phyloP scores from a whole-genome alignment of 2,113 vertebrate species.

The Oreochromis spilurus region DNA sequence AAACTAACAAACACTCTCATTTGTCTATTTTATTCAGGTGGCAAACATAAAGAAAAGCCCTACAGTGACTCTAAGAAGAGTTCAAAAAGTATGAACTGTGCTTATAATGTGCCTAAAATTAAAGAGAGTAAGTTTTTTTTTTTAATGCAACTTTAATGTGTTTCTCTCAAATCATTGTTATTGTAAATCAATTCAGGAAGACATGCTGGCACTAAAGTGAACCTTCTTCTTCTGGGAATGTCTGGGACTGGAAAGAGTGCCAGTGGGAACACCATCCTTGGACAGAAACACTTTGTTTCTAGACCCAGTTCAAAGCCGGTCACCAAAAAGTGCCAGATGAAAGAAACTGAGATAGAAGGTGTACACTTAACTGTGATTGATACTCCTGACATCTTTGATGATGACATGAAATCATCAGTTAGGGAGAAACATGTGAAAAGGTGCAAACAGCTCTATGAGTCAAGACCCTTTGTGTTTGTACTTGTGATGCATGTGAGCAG shows the following conservation, averaged over 20 bases:
- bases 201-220: neutral
- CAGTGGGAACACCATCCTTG: neutral
- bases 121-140: neutral
- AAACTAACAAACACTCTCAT: neutral
- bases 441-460: neutral
- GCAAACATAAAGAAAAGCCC: neutral
- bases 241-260: neutral
- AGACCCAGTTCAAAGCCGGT: neutral
- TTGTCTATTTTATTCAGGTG: neutral
- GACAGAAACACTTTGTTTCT: neutral
- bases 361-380: neutral
- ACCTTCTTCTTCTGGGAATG: neutral
- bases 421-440: neutral
- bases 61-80: neutral
- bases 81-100: neutral
- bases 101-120: neutral
- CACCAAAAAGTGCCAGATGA: neutral
- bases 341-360: neutral
- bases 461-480: rapidly evolving
- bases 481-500: neutral
- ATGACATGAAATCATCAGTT: neutral
- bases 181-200: neutral
- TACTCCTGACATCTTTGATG: neutral
- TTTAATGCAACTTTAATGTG: neutral
- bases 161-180: neutral